Evolutionary conservation across 2,113 vertebrate genomes (phyloP), one percentile per base, ranked within the genome.

Genomic region (Pogonocichla stellata): DNA sequence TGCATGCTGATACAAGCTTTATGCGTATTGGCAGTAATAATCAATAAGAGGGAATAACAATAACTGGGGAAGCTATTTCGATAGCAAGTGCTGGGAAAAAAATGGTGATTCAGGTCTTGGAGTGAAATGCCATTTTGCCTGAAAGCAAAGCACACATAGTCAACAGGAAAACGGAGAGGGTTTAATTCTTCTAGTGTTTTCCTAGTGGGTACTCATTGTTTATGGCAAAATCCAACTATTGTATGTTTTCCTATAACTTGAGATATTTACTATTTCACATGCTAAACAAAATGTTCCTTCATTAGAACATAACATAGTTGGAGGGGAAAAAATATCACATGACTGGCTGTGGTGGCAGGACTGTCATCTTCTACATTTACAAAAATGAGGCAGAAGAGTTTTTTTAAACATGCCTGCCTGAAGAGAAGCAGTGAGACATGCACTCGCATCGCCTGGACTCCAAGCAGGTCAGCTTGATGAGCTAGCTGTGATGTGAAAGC

Each of bases 151-250:
- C 62, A 73, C 43, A 25, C 26, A 28, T n/a, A 87, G 80, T 61
- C 95, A 93, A 90, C 93, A 91, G 97, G 98, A 98, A 98, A 93
- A 90, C 91, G 95, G 97, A 95, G 61, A 61, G 47, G 13, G 31
- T 88, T 94, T 80, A n/a, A 93, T 97, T 97, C 72, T 86, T 93
- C 89, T 84, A 66, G 73, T 95, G 86, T 96, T 98, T 97, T 97
- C 81, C 88, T 88, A 83, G 61, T 75, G 64, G 43, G 34, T 70
- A 85, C 77, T 80, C 67, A 96, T 74, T 95, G 90, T 97, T 96
- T 80, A 34, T 94, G 80, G 79, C 34, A 82, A 97, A 97, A 96
- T 73, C 77, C 42, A 80, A 62, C 85, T 73, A 95, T 82, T 96
- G 79, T 93, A 86, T 73, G 33, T 58, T 95, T 95, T 90, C 77